These are phyloP conservation scores for Stratiomys singularior DNA, from an alignment of 2,888 invertebrate genomes.

Conservation along the genomic window DNA sequence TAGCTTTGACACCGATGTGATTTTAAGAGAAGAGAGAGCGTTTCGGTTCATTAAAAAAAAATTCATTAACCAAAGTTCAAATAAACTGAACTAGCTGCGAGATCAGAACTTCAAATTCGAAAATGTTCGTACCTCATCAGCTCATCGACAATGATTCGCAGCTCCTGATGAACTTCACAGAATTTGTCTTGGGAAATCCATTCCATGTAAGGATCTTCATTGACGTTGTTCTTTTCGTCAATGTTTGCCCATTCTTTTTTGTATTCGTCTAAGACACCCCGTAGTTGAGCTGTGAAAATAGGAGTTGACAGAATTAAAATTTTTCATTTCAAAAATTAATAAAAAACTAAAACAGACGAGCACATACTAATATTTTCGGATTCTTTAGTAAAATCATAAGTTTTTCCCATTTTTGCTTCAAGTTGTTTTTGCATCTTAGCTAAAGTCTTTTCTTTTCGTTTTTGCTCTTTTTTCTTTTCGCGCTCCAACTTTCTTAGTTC, in stretches of 20 bases:
- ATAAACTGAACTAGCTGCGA: not conserved
- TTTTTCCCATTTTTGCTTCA: slow-evolving; percentile 57
- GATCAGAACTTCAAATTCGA: slow-evolving; percentile 1
- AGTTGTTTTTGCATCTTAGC: slow-evolving; percentile 50
- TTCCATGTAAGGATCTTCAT: slow-evolving; percentile 59
- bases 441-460: slow-evolving; percentile 43
- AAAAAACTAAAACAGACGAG: too few species aligned
- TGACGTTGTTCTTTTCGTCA: slow-evolving; percentile 61
- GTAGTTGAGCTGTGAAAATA: slow-evolving; percentile 52
- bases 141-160: slow-evolving; percentile 68
- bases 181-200: slow-evolving; percentile 66
- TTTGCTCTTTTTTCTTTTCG: slow-evolving; percentile 56
- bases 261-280: slow-evolving; percentile 58
- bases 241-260: slow-evolving; percentile 60
- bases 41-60: too few species aligned
- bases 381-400: slow-evolving; percentile 45
- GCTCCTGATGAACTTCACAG: slow-evolving; percentile 67
- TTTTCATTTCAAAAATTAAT: not conserved
- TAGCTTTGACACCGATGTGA: too few species aligned
- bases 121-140: slow-evolving; percentile 60
- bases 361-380: not conserved
- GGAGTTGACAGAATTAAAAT: not conserved
- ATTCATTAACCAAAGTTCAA: too few species aligned
- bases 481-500: slow-evolving; percentile 54
- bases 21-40: too few species aligned